Conservation (phyloP, 2,113 vertebrate genomes). For the Psilopogon haemacephalus region DNA sequence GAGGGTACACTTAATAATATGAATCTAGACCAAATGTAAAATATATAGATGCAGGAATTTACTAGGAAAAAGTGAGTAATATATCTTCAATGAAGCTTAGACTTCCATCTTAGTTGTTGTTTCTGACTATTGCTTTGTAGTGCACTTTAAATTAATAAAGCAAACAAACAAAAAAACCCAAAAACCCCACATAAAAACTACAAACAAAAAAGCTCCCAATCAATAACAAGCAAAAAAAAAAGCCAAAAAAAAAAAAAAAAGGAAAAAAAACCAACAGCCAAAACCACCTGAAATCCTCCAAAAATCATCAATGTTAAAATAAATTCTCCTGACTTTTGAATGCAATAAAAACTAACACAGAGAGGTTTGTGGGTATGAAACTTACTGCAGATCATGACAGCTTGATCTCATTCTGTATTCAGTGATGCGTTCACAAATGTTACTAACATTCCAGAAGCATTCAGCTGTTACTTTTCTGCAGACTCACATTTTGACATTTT, state of each 20-base stretch:
- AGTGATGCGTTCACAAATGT: constrained; percentile 26
- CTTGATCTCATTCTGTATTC: constrained; percentile 51
- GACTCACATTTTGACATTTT: background rate
- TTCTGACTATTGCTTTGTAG: background rate
- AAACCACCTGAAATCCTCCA: background rate
- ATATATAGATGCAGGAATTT: background rate
- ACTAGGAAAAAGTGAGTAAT: background rate
- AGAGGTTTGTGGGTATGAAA: constrained; percentile 21
- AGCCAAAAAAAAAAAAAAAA: background rate
- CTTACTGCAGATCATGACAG: background rate
- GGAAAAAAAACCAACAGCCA: background rate
- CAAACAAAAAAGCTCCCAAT: too few species aligned
- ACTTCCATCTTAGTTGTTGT: background rate
- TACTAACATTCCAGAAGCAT: constrained; percentile 35
- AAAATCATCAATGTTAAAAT: background rate
- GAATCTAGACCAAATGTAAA: background rate
- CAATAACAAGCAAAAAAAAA: too few species aligned
- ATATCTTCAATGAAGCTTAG: background rate
- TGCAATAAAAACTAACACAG: background rate
- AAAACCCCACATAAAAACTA: background rate
- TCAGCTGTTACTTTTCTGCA: constrained; percentile 21
- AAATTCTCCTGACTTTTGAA: constrained; percentile 8
- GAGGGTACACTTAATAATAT: background rate
- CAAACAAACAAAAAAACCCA: background rate
- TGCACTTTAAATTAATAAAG: background rate